These are phyloP conservation scores for Rapana venosa DNA, from an alignment of 2,888 invertebrate genomes.

Conservation along the genomic window DNA sequence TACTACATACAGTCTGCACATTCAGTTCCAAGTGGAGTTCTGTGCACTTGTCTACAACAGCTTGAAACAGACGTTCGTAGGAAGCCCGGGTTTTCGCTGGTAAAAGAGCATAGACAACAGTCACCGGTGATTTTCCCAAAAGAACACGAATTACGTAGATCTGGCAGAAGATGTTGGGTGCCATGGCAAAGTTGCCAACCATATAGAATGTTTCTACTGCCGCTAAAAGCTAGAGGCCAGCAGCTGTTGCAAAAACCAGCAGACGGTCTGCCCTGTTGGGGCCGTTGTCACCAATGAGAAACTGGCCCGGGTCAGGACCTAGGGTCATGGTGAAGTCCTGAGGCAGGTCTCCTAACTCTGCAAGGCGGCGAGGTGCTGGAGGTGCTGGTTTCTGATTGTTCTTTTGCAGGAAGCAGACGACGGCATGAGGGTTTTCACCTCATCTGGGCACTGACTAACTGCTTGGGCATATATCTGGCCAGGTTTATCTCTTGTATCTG, in stretches of 20 bases:
- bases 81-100: conserved; percentile 1
- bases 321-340: too few species aligned
- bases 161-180: conserved; percentile 25
- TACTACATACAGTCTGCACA: not conserved
- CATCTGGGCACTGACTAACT: too few species aligned
- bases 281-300: too few species aligned
- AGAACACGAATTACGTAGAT: conserved; percentile 12
- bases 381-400: too few species aligned
- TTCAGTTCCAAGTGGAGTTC: conserved; percentile 18
- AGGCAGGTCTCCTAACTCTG: too few species aligned
- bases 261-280: not conserved
- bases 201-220: conserved; percentile 32
- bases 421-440: too few species aligned
- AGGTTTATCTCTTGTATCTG: too few species aligned
- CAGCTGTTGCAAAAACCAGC: not conserved
- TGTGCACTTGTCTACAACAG: conserved; percentile 27
- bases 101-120: conserved; percentile 15
- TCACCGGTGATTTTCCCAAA: not conserved
- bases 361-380: too few species aligned
- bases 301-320: too few species aligned
- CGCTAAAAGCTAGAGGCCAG: conserved; percentile 9
- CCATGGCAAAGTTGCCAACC: conserved; percentile 28
- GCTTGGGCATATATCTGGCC: too few species aligned
- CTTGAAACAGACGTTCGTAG: conserved; percentile 29
- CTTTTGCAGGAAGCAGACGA: too few species aligned